A percentile compares a stretch with the other conserved stretches of the same genome.
These are phyloP conservation scores for Drosophila oshimai DNA, from an alignment of 1,140 invertebrate genomes.

Conservation along the genomic window DNA sequence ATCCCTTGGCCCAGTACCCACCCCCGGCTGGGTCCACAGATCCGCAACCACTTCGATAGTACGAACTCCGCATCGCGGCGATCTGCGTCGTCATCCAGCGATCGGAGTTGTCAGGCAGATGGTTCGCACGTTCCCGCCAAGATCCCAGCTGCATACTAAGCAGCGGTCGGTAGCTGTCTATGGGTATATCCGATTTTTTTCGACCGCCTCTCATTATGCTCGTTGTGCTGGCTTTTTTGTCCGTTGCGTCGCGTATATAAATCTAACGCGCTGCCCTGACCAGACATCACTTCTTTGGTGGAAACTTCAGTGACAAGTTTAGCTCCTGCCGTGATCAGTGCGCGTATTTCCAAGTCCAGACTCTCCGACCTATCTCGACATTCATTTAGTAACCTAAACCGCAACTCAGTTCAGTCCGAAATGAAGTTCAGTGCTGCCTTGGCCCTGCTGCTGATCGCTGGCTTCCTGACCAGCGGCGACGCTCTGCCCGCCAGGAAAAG, in stretches of 20 bases:
- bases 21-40: background rate
- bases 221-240: constrained; percentile 52
- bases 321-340: constrained; percentile 81
- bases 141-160: constrained; percentile 58
- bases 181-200: constrained; percentile 75
- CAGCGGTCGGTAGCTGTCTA: constrained; percentile 38
- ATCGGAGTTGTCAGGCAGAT: constrained; percentile 40
- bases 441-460: constrained; percentile 68
- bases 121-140: constrained; percentile 59
- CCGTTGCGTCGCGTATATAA: constrained; percentile 74
- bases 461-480: constrained; percentile 57
- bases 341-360: constrained; percentile 21
- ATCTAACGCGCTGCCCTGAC: constrained; percentile 72
- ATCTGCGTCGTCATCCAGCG: background rate
- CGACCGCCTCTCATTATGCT: constrained; percentile 67
- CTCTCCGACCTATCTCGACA: background rate
- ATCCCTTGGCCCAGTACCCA: constrained; percentile 19
- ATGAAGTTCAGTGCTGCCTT: constrained; percentile 75
- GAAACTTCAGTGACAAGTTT: constrained; percentile 82
- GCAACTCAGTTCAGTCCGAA: constrained; percentile 11
- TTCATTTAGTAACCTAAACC: background rate
- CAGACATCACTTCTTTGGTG: constrained; percentile 82
- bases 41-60: constrained; percentile 27
- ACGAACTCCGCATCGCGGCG: constrained; percentile 18
- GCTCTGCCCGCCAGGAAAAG: constrained; percentile 77